These are phyloP conservation scores for Astyanax mexicanus DNA, from an alignment of 2,797 vertebrate species.

Conservation along the genomic window DNA sequence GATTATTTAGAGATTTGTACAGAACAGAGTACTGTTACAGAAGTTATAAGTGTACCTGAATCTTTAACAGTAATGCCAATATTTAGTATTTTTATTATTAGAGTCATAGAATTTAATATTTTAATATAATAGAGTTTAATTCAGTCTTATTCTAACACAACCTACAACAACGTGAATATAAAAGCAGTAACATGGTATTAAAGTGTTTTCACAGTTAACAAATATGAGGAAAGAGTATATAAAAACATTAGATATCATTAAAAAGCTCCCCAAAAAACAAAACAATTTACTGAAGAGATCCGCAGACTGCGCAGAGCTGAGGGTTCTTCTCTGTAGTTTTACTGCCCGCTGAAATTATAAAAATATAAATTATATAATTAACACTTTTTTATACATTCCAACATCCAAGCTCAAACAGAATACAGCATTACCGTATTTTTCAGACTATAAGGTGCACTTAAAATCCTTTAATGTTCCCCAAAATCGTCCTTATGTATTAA, in stretches of 20 bases:
- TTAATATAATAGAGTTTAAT: neutral
- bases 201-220: neutral
- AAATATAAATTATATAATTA: no score
- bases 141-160: neutral
- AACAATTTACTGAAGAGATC: neutral
- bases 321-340: neutral
- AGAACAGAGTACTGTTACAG: neutral
- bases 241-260: neutral
- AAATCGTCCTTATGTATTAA: no score
- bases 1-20: neutral
- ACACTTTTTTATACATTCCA: no score
- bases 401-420: no score
- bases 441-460: no score
- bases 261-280: neutral
- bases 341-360: conserved; percentile 15
- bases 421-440: no score
- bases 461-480: no score
- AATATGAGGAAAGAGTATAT: neutral
- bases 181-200: neutral
- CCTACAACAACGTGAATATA: neutral
- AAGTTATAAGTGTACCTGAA: neutral
- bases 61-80: neutral
- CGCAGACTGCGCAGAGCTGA: neutral
- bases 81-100: neutral
- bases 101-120: neutral